A percentile compares a stretch with the other conserved stretches of the same genome.
These are phyloP conservation scores for Pemphigus obesinymphae DNA, from an alignment of 1,140 invertebrate species.

Conservation along the genomic window DNA sequence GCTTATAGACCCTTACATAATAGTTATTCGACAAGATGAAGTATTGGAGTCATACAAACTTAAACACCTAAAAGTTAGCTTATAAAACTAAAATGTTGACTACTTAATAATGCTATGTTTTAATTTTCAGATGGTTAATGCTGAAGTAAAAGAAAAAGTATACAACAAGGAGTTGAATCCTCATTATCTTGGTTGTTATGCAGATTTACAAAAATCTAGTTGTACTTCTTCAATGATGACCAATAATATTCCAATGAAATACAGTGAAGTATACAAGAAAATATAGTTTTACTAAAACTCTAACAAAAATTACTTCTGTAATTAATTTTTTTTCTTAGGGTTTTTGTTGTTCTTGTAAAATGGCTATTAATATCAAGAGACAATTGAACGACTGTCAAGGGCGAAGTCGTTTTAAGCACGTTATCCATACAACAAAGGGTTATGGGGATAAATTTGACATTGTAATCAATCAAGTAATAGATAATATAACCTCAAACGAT, in stretches of 20 bases:
- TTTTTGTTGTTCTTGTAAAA: conserved; percentile 15
- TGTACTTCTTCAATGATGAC: neutral
- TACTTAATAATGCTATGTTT: neutral
- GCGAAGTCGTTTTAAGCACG: neutral
- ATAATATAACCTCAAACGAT: neutral
- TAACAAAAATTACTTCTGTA: neutral
- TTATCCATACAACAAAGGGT: neutral
- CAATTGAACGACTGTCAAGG: neutral
- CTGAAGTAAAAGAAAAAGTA: conserved; percentile 7
- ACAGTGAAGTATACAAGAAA: neutral
- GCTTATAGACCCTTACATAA: conserved; percentile 5
- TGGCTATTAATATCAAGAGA: neutral
- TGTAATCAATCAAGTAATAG: neutral
- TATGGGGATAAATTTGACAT: neutral
- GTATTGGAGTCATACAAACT: conserved; percentile 11
- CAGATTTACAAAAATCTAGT: neutral
- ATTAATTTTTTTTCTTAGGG: neutral
- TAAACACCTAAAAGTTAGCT: neutral
- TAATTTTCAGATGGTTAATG: neutral
- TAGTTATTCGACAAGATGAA: conserved; percentile 17
- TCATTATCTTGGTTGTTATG: neutral
- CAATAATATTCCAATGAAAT: neutral
- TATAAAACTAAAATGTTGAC: neutral
- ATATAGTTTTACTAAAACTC: neutral
- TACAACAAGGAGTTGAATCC: neutral